phyloP scores from a whole-genome alignment of 1,140 invertebrate genomes.

The Drosophila sechellia region DNA sequence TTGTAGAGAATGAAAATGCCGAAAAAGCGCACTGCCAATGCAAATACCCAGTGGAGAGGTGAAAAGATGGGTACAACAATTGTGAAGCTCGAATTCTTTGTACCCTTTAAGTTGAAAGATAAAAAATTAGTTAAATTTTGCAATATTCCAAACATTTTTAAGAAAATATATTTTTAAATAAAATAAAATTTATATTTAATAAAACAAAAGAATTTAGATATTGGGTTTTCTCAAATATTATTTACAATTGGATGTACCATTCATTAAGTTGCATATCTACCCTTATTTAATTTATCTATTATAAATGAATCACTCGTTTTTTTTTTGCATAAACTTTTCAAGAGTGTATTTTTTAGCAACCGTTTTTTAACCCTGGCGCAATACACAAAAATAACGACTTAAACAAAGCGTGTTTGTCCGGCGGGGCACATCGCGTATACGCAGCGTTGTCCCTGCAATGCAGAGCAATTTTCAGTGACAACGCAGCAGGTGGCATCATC shows the following conservation, averaged over 20 bases:
- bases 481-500: slow-evolving; percentile 56
- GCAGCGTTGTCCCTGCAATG: slow-evolving; percentile 33
- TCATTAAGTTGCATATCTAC: too few species aligned
- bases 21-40: slow-evolving; percentile 69
- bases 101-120: neutral
- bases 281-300: neutral
- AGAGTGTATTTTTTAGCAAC: neutral
- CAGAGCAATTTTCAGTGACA: slow-evolving; percentile 40
- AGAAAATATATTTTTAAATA: neutral
- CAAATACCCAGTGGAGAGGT: slow-evolving; percentile 42
- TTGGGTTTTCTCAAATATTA: too few species aligned
- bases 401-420: slow-evolving; percentile 34
- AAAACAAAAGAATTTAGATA: too few species aligned
- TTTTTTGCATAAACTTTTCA: neutral
- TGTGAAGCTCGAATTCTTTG: neutral
- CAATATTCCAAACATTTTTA: too few species aligned
- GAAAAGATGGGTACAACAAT: neutral
- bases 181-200: neutral
- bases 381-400: slow-evolving; percentile 14
- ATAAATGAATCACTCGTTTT: neutral
- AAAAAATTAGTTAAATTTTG: too few species aligned
- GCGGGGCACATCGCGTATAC: slow-evolving; percentile 52
- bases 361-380: neutral
- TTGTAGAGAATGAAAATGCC: slow-evolving; percentile 70
- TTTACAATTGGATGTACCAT: too few species aligned